A percentile compares a stretch with the other conserved stretches of the same genome.
phyloP scores from a whole-genome alignment of 2,888 invertebrate genomes.

The Euclidia mi region DNA sequence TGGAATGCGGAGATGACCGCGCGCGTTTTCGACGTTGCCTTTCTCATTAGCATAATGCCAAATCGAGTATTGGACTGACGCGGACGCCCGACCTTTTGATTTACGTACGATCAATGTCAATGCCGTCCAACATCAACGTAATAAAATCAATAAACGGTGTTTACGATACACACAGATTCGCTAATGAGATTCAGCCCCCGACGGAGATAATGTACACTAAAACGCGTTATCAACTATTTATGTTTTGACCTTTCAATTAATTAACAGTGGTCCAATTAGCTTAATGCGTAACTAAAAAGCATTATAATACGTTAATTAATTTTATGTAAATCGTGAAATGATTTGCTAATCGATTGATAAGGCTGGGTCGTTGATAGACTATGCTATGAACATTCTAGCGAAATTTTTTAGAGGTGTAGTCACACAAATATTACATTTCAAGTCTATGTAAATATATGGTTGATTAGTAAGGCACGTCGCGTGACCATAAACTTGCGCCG shows the following conservation, averaged over 20 bases:
- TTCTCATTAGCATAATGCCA: constrained; percentile 78
- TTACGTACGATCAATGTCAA: constrained; percentile 52
- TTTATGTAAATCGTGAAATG: constrained; percentile 13
- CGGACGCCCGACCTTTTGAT: constrained; percentile 52
- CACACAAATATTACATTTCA: constrained; percentile 25
- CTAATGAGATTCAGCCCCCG: constrained; percentile 26
- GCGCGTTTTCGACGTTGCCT: constrained; percentile 68
- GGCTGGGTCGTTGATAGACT: not conserved
- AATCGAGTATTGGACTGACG: constrained; percentile 64
- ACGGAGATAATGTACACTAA: constrained; percentile 15
- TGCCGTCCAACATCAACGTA: constrained; percentile 38
- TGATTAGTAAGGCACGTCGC: constrained; percentile 46
- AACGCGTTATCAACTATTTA: constrained; percentile 17
- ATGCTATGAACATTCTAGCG: constrained; percentile 10
- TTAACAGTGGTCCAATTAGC: constrained; percentile 24
- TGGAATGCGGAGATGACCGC: constrained; percentile 88
- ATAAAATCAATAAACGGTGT: constrained; percentile 36
- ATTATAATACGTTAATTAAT: constrained; percentile 13
- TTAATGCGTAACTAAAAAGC: constrained; percentile 17
- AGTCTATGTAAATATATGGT: constrained; percentile 35
- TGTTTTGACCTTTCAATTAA: constrained; percentile 31
- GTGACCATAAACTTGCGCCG: constrained; percentile 53
- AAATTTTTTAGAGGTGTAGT: constrained; percentile 28
- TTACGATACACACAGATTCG: constrained; percentile 29
- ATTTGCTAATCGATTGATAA: constrained; percentile 6